Evolutionary conservation across 2,888 invertebrate species (phyloP), one percentile per base, ranked within the genome.

Genomic region (Itoplectis maculator): DNA sequence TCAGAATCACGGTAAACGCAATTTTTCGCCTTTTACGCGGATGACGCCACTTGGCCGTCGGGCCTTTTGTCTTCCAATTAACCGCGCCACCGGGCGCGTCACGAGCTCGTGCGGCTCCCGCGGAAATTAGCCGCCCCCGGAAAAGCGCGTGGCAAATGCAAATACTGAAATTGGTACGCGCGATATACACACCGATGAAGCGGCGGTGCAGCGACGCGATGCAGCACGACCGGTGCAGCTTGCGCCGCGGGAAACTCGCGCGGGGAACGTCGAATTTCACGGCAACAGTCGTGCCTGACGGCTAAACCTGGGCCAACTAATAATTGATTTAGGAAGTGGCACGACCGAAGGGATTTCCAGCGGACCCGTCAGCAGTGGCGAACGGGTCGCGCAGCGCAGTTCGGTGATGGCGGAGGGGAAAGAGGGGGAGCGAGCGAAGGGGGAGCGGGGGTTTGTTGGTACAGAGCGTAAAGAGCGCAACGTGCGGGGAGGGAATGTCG

Each of bases 281-380:
- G 77, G 49, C 35, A 80, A 79, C 81, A 66, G 45, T 37, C 68
- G 42, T 54, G 74, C 63, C 72, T 42, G 63, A 65, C 51, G 72
- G 82, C 81, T 74, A 75, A 51, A 84, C 78, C 81, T 81, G 82
- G n/a, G 81, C 70, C 59, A 88, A 87, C 86, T 88, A 83, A 80
- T 88, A 87, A 87, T 87, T 87, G 82, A 86, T 83, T 87, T 87
- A 86, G 80, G 63, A 75, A 82, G 81, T 82, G 69, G 70, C 59
- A 61, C 49, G 59, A 72, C 63, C 66, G 35, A 51, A 63, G 40
- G 70, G 42, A 72, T 61, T 68, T 68, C 49, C 66, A 59, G 61
- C n/a, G 47, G 13, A 15, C 37, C 45, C 45, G 42, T 23, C 61
- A 18, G 20, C 35, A 37, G 9, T 18, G 37, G 18, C 49, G 5